Conservation (phyloP, 1,140 invertebrate species). For the Euura lappo region DNA sequence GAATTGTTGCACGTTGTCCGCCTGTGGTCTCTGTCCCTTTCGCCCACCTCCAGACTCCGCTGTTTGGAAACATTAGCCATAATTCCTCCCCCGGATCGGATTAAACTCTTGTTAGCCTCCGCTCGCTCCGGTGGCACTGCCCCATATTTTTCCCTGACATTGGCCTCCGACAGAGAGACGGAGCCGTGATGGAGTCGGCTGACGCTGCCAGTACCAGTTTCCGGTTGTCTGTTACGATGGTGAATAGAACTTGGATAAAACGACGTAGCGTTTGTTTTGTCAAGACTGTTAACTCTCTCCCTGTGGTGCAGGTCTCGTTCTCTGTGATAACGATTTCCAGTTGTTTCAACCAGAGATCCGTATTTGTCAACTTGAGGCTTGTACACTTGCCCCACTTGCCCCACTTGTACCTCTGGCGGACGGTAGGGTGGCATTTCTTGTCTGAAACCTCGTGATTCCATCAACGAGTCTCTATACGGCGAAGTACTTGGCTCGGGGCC, state of each 20-base stretch:
- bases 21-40: conserved; percentile 46
- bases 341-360: conserved; percentile 48
- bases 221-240: conserved; percentile 44
- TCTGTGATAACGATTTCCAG: conserved; percentile 48
- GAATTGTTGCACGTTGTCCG: conserved; percentile 52
- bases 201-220: conserved; percentile 47
- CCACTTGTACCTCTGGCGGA: conserved; percentile 46
- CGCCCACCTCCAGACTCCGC: conserved; percentile 56
- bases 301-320: conserved; percentile 48
- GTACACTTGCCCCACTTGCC: conserved; percentile 40
- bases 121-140: conserved; percentile 44
- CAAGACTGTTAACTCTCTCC: conserved; percentile 56
- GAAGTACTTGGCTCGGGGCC: conserved; percentile 51
- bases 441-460: conserved; percentile 48
- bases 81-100: conserved; percentile 31
- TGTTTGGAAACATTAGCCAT: conserved; percentile 52
- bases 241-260: conserved; percentile 48
- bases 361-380: conserved; percentile 53
- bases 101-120: conserved; percentile 44
- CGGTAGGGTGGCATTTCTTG: conserved; percentile 52
- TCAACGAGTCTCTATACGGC: conserved; percentile 50
- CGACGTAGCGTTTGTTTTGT: conserved; percentile 47
- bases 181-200: conserved; percentile 52
- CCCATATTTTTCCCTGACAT: conserved; percentile 53
- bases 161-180: conserved; percentile 52